A percentile compares a stretch with the other conserved stretches of the same genome.
phyloP scores from a whole-genome alignment of 2,113 vertebrate genomes.

The Sciurus niger region DNA sequence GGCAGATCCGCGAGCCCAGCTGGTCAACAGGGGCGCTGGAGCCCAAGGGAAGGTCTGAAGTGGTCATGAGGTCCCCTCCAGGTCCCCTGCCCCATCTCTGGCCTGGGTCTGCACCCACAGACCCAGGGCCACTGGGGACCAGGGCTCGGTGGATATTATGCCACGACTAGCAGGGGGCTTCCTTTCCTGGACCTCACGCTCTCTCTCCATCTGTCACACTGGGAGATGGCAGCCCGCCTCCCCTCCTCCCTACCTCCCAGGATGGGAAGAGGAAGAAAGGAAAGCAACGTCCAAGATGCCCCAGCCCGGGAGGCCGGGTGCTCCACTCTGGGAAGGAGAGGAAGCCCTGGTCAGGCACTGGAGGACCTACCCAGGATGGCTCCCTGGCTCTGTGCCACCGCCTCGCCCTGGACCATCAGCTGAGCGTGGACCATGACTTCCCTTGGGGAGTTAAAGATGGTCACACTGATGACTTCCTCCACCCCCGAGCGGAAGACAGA shows the following conservation, averaged over 20 bases:
- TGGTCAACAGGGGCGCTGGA: not conserved
- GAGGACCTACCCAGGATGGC: slow-evolving; percentile 91
- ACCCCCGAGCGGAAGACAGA: slow-evolving; percentile 94
- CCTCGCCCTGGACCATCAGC: slow-evolving; percentile 93
- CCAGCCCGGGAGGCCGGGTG: not conserved
- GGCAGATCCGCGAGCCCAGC: not conserved
- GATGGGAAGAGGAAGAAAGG: not conserved
- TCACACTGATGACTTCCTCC: slow-evolving; percentile 94
- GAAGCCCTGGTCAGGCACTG: not conserved
- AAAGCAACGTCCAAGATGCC: not conserved
- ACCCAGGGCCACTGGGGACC: not conserved
- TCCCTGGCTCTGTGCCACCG: slow-evolving; percentile 90
- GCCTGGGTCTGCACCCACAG: not conserved
- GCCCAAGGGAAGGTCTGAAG: not conserved
- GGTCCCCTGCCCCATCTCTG: not conserved
- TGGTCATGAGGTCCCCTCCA: not conserved
- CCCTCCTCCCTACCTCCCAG: not conserved
- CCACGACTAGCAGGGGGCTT: no score
- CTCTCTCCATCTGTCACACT: not conserved
- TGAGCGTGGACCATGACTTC: slow-evolving; percentile 94
- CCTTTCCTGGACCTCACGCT: not conserved
- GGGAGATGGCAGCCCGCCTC: not conserved
- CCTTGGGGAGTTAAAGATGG: slow-evolving; percentile 92
- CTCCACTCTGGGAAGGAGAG: not conserved
- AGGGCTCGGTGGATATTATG: not conserved